A percentile compares a stretch with the other conserved stretches of the same genome.
Conservation (phyloP, 2,113 vertebrate species). For the Progne subis region DNA sequence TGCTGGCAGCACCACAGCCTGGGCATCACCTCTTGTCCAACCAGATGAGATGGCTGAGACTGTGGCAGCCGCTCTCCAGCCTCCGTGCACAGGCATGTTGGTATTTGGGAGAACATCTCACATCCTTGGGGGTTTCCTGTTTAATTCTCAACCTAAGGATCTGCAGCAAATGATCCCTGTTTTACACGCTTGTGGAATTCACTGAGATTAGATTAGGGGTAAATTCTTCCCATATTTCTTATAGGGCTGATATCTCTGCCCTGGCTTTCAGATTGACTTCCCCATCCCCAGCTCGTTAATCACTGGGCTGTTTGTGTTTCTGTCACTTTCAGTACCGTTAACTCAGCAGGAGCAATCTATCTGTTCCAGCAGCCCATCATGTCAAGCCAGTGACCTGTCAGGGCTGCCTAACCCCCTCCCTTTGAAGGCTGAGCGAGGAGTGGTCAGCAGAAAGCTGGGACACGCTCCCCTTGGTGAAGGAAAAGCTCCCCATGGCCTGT, state of each 20-base stretch:
- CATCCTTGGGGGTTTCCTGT: background rate
- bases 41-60: background rate
- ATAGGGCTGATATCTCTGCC: conserved; percentile 21
- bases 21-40: background rate
- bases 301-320: background rate
- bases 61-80: rapidly evolving
- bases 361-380: background rate
- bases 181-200: conserved; percentile 21
- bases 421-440: background rate
- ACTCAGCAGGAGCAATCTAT: background rate
- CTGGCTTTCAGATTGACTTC: background rate
- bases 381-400: background rate
- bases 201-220: conserved; percentile 53
- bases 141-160: conserved; percentile 1
- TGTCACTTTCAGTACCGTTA: background rate
- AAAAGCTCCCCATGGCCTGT: background rate
- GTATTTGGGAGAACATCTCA: background rate
- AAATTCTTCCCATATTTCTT: conserved; percentile 60
- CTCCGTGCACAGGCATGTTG: background rate
- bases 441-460: background rate
- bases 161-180: background rate
- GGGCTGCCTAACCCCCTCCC: background rate
- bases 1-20: background rate
- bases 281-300: background rate
- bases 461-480: background rate